These are phyloP conservation scores for Sminthurides aquaticus DNA, from an alignment of 2,888 invertebrate species.

Conservation along the genomic window DNA sequence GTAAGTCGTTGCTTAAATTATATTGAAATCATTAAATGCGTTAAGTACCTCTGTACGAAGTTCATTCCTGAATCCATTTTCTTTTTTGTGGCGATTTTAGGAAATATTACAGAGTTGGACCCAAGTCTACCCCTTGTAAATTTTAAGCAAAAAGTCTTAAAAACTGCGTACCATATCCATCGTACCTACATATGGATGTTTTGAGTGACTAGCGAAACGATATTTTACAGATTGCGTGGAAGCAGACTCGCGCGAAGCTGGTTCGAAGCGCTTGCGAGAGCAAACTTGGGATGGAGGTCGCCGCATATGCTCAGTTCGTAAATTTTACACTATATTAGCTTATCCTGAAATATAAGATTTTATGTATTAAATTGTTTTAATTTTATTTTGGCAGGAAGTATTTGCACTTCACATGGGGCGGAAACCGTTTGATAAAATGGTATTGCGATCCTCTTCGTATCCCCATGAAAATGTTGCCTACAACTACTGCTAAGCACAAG, in stretches of 20 bases:
- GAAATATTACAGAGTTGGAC: constrained; percentile 23
- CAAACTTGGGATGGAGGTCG: constrained; percentile 32
- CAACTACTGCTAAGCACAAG: not conserved
- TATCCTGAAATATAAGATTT: too few species aligned
- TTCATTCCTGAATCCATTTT: too few species aligned
- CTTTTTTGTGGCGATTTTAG: too few species aligned
- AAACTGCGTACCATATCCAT: too few species aligned
- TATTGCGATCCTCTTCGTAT: constrained; percentile 32
- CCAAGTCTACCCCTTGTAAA: constrained; percentile 7
- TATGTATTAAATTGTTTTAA: too few species aligned
- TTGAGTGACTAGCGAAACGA: too few species aligned
- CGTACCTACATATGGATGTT: too few species aligned
- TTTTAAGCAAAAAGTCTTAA: too few species aligned
- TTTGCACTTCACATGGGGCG: constrained; percentile 38
- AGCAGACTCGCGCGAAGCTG: constrained; percentile 27
- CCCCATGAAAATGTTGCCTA: constrained; percentile 10
- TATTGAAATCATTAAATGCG: too few species aligned
- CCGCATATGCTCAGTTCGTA: constrained; percentile 38
- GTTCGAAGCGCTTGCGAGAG: constrained; percentile 31
- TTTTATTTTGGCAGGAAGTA: too few species aligned
- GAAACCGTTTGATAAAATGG: constrained; percentile 27
- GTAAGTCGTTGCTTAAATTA: constrained; percentile 16
- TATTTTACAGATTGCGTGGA: constrained; percentile 33
- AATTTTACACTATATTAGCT: not conserved
- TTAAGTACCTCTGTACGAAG: too few species aligned